phyloP scores from a whole-genome alignment of 2,797 vertebrate genomes.

The Cyprinella venusta region DNA sequence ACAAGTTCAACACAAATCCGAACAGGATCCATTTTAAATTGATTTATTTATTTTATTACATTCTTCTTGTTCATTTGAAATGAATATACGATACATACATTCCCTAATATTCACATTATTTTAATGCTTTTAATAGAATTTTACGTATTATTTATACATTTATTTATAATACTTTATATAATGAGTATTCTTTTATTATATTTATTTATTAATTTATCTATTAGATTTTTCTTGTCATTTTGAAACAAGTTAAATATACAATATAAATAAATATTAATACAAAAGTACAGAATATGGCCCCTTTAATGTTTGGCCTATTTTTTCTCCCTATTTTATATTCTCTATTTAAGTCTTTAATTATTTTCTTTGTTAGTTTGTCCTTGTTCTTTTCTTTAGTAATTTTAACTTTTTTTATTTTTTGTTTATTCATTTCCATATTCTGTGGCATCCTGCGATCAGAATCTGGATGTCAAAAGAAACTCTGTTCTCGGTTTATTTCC shows the following conservation, averaged over 20 bases:
- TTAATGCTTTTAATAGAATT: not conserved
- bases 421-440: not conserved
- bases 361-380: too few relatives aligned
- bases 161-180: not conserved
- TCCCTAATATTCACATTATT: not conserved
- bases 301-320: not conserved
- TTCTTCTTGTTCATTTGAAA: too few relatives aligned
- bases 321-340: not conserved
- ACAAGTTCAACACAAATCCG: too few relatives aligned
- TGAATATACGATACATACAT: not conserved
- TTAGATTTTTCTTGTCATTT: not conserved
- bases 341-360: not conserved
- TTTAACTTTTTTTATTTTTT: not conserved
- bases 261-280: not conserved
- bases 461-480: not conserved
- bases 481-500: not conserved
- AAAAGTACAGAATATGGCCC: not conserved
- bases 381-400: conserved; percentile 8
- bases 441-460: not conserved
- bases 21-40: too few relatives aligned
- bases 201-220: not conserved
- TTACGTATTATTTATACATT: not conserved
- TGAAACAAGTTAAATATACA: not conserved
- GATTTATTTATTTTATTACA: too few relatives aligned
- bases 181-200: not conserved